Evolutionary conservation across 2,113 vertebrate species (phyloP).

Genomic region (Cyanoderma ruficeps): DNA sequence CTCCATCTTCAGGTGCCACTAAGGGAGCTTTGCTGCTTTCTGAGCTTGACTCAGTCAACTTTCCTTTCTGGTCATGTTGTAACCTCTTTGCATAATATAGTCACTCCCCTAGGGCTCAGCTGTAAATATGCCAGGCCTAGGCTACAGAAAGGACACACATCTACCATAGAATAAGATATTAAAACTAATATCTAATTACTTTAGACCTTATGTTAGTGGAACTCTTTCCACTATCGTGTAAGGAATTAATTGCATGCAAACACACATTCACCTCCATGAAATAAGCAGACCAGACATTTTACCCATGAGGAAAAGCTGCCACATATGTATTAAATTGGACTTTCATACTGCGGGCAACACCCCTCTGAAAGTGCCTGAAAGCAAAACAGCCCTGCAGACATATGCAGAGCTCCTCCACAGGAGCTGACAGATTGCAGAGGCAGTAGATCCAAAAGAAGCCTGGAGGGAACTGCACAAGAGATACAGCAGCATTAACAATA

Average conservation of each 20-base stretch:
- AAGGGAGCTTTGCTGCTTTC: background rate
- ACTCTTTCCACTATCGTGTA: background rate
- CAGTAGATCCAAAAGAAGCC: background rate
- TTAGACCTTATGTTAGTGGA: background rate
- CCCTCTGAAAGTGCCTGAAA: background rate
- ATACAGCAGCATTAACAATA: slow-evolving; percentile 27
- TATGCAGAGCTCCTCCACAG: background rate
- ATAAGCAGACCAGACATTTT: background rate
- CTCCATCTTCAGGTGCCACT: background rate
- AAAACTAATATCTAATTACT: background rate
- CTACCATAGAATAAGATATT: background rate
- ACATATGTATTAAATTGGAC: background rate
- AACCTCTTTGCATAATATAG: background rate
- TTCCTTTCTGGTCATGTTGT: background rate
- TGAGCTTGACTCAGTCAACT: background rate
- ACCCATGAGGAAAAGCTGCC: background rate
- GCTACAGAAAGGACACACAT: background rate
- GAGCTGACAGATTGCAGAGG: background rate
- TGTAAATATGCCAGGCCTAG: background rate
- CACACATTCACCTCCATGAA: background rate
- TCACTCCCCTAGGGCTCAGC: background rate
- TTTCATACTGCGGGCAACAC: background rate
- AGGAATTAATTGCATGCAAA: background rate
- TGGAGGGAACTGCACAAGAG: background rate
- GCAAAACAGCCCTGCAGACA: background rate